Conservation (phyloP, 1,140 invertebrate species). For the Cherax destructor region DNA sequence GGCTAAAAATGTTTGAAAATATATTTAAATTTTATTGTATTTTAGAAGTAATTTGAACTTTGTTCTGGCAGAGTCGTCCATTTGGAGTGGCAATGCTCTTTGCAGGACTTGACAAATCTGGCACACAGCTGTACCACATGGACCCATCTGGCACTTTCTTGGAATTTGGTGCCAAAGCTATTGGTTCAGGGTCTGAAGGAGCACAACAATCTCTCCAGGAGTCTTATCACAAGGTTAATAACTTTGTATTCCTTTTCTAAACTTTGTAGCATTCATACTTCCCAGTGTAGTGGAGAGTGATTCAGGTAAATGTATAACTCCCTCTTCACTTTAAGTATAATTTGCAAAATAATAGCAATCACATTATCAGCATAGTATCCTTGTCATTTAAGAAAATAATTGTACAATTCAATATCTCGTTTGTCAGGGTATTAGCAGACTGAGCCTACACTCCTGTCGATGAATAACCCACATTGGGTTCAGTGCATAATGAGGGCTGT, state of each 20-base stretch:
- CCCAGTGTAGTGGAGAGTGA: too few relatives aligned
- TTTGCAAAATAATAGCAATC: too few relatives aligned
- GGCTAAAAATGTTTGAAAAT: too few relatives aligned
- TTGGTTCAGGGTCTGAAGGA: slow-evolving; percentile 99
- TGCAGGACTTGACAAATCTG: slow-evolving; percentile 87
- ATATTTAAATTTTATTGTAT: not conserved
- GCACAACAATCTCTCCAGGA: slow-evolving; percentile 98
- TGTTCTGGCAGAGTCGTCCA: slow-evolving; percentile 85
- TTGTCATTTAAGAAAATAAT: too few relatives aligned
- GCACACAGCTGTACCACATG: slow-evolving; percentile 95
- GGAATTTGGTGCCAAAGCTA: slow-evolving; percentile 98
- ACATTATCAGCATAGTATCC: too few relatives aligned
- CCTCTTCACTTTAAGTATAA: too few relatives aligned
- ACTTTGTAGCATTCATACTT: not conserved
- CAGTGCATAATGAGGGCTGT: too few relatives aligned
- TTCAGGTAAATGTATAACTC: too few relatives aligned
- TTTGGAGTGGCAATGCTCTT: slow-evolving; percentile 98
- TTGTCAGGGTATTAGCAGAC: too few relatives aligned
- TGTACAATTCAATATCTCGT: too few relatives aligned
- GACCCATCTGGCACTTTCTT: slow-evolving; percentile 98
- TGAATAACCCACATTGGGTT: too few relatives aligned
- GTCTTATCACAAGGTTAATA: slow-evolving; percentile 85
- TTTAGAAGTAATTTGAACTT: not conserved
- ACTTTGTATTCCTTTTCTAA: not conserved
- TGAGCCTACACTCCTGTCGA: too few relatives aligned